Base-by-base conservation (phyloP, 2,797 vertebrate species). In the Choloepus didactylus region DNA sequence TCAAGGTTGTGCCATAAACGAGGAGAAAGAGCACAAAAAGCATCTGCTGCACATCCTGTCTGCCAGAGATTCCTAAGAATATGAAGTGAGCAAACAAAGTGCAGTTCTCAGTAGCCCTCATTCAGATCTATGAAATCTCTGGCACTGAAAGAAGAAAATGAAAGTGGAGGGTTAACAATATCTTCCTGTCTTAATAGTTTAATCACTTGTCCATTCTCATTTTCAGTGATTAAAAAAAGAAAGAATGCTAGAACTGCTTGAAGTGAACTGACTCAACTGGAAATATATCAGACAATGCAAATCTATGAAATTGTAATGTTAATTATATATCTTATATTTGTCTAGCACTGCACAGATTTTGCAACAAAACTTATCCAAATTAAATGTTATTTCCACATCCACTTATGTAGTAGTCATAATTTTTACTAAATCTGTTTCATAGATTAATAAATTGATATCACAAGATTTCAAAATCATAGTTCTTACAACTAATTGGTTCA, bases 11-110 rank as follows among this genome's bases (percentile, higher is more conserved):
- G 4, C 69, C 38, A 54, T 95, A 96, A 72, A 94, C 46, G 0
- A 97, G 35, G 16, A 96, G 77, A 25, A 97, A 96, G 35, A 97
- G 3, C 14, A 25, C n/a, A 41, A 96, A 96, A 19, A 97, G 84
- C 1, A 67, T 89, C 29, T 38, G 51, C 9, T 96, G 95, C 1
- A 93, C 72, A 38, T 88, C 73, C 11, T 41, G 8, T 49, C 77
- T 92, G 1, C 2, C 3, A 12, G 92, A 90, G 35, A 97, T 56
- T 12, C 96, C 94, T 29, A 88, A 1, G 9, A 97, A 46, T 2
- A 88, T 0, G 10, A 97, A 97, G 25, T 97, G 95, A 2, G 76
- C 27, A 21, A 95, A 77, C 19, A 41, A 1, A 3, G 87, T 70
- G 29, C 67, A 73, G 69, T 96, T 97, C 44, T 89, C 51, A 46